Conservation (phyloP, 2,797 vertebrate species). For the Babyrousa celebensis region DNA sequence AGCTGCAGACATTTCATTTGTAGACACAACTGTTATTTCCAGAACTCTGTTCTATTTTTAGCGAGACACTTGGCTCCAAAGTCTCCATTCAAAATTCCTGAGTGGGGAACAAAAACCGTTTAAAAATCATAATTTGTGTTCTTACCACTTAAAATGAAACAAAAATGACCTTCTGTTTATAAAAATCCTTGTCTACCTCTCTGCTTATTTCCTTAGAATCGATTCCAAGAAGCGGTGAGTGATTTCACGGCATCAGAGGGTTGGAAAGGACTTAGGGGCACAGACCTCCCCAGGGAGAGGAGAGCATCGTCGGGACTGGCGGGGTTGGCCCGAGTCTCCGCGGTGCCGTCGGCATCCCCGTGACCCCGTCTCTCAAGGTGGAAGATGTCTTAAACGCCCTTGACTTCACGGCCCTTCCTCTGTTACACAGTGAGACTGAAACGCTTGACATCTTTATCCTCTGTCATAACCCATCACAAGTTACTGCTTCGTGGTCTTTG, state of each 20-base stretch:
- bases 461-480: neutral
- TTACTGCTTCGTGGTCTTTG: neutral
- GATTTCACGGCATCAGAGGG: neutral
- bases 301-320: accelerated
- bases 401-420: neutral
- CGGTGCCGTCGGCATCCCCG: accelerated
- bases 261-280: neutral
- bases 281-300: neutral
- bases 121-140: conserved; percentile 78
- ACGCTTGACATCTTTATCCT: neutral
- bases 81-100: conserved; percentile 88
- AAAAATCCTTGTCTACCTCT: conserved; percentile 70
- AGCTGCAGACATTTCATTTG: conserved; percentile 59
- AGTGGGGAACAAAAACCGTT: conserved; percentile 65
- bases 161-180: conserved; percentile 73
- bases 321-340: neutral
- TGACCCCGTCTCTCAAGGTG: neutral
- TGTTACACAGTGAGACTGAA: neutral
- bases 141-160: conserved; percentile 69
- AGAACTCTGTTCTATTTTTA: conserved; percentile 86
- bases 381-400: neutral
- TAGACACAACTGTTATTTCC: conserved; percentile 82
- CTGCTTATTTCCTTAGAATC: conserved; percentile 36
- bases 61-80: conserved; percentile 80
- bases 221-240: conserved; percentile 32